These are phyloP conservation scores for Uropetala carovei DNA, from an alignment of 2,888 invertebrate genomes.

Conservation along the genomic window DNA sequence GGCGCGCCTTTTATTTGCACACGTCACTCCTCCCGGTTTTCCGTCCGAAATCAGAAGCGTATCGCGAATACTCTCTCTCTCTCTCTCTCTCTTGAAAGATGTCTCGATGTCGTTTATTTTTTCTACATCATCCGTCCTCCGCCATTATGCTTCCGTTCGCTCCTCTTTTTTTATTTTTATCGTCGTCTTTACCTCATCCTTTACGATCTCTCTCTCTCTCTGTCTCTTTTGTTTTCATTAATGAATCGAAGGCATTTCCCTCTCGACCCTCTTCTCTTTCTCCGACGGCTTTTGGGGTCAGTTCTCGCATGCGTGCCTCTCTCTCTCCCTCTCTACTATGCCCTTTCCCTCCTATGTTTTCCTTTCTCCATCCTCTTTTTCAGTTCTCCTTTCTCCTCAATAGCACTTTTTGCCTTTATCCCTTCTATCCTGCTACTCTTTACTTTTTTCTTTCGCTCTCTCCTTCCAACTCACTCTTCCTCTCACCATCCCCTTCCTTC, in stretches of 20 bases:
- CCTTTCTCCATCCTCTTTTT: neutral
- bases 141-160: neutral
- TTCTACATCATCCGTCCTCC: neutral
- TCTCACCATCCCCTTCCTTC: neutral
- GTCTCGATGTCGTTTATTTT: too few relatives aligned
- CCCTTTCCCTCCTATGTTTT: neutral
- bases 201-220: too few relatives aligned
- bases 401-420: neutral
- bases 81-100: too few relatives aligned
- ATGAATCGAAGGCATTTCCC: neutral
- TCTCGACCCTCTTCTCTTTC: neutral
- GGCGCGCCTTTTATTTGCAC: neutral
- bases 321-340: too few relatives aligned
- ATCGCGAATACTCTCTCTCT: neutral
- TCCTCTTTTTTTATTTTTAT: neutral
- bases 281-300: neutral
- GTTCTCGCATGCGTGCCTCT: too few relatives aligned
- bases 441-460: neutral
- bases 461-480: neutral
- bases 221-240: neutral
- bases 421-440: neutral
- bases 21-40: neutral
- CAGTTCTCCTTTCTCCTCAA: neutral
- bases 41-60: neutral
- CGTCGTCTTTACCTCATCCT: neutral